Evolutionary conservation across 2,797 vertebrate species (phyloP).

Genomic region (Mormyrus proboscirostris): DNA sequence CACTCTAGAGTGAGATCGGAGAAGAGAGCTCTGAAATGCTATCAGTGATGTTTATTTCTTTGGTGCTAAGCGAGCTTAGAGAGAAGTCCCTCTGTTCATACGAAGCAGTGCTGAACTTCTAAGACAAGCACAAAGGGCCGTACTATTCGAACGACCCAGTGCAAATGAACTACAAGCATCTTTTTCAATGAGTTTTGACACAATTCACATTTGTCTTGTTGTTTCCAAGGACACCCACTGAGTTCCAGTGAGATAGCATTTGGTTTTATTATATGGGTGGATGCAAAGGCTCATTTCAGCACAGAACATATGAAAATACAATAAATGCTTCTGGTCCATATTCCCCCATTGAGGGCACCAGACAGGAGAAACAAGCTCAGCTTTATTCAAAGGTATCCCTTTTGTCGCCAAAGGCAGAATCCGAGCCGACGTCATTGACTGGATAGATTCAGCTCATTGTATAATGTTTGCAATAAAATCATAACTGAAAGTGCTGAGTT

Average conservation of each 20-base stretch:
- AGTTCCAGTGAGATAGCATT: constrained; percentile 36
- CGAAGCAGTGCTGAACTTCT: constrained; percentile 16
- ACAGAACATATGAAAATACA: neutral
- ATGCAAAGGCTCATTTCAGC: neutral
- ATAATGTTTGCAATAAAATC: neutral
- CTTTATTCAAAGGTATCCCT: neutral
- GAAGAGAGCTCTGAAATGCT: neutral
- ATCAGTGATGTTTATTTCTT: neutral
- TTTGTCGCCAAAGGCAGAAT: neutral
- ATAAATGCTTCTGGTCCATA: constrained; percentile 15
- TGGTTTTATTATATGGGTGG: neutral
- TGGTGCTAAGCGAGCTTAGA: neutral
- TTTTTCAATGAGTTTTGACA: constrained; percentile 55
- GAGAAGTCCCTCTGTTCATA: neutral
- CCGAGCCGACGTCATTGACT: neutral
- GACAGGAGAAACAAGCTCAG: constrained; percentile 24
- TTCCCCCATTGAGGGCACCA: neutral
- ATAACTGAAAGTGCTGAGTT: neutral
- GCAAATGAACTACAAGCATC: constrained; percentile 27
- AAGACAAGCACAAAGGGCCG: constrained; percentile 37
- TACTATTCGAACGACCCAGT: constrained; percentile 34
- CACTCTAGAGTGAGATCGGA: neutral
- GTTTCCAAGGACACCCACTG: constrained; percentile 47
- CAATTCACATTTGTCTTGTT: constrained; percentile 54
- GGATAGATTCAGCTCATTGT: neutral